Evolutionary conservation across 35 echinoderm and acorn worm genomes (phyloP), one percentile per base, ranked within the genome.

Genomic region (Chiridota heheva): DNA sequence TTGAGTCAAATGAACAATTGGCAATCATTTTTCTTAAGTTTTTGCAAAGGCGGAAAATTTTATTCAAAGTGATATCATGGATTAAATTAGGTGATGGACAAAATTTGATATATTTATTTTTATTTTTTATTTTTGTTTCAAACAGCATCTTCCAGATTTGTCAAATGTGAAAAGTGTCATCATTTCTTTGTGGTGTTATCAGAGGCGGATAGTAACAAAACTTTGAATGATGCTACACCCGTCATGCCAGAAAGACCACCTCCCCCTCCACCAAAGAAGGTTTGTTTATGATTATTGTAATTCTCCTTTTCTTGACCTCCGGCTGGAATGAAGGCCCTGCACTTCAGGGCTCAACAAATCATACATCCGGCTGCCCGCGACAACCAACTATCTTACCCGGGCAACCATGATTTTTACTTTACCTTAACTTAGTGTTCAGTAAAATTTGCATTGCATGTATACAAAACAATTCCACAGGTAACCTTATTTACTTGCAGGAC

Each of bases 151-250:
- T 85, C 94, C 59, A 71, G 94, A 34, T 97, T 97, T 81, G 94
- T 91, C 32, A 97, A 97, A 85, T 97, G 94, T 97, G 94, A 91
- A 57, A 97, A 97, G 44, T 97, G 94, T 38, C 94, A 97, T 81
- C 88, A 97, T 73, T 97, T 97, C 80, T 97, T 97, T 73, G 89
- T 91, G 10, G 94, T 91, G 3, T 42, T 91, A 39, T 88, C 94
- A 34, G 88, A 97, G 42, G 74, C 94, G 32, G 94, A 97, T 44
- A 97, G 84, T 46, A 97, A 90, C 38, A 91, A 88, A 71, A 86
- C 70, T 28, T 7, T 91, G 13, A 97, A 97, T 81, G 94, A 97
- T 57, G 69, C 78, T 17, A 5, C 71, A 25, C 83, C 84, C 53
- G 81, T 68, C 20, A 87, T 80, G 58, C 59, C 72, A 70, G 88